Evolutionary conservation across 1,140 invertebrate genomes (phyloP).

Genomic region (Drosophila seguyi): DNA sequence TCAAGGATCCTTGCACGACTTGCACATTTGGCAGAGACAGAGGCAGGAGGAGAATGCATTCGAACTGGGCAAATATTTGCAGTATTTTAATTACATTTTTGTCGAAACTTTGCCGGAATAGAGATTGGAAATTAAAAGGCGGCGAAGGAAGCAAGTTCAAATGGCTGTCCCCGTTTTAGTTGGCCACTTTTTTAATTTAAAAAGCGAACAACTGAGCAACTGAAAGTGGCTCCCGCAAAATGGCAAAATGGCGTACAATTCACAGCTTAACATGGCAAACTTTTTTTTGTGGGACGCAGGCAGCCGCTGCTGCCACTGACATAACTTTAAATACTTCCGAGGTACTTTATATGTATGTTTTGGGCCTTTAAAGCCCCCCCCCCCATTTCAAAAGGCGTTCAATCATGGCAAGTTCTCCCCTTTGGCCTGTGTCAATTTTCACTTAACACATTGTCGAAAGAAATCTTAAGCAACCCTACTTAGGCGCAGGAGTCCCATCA

Average conservation of each 20-base stretch:
- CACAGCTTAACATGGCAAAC: constrained; percentile 47
- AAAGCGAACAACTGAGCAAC: constrained; percentile 15
- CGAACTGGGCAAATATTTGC: constrained; percentile 48
- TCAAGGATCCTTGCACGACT: constrained; percentile 37
- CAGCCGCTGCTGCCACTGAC: background rate
- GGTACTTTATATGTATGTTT: background rate
- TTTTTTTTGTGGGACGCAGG: constrained; percentile 14
- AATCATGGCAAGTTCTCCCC: constrained; percentile 61
- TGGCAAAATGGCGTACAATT: constrained; percentile 51
- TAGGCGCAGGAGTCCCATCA: constrained; percentile 35
- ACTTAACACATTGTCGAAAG: constrained; percentile 72
- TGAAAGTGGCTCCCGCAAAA: constrained; percentile 29
- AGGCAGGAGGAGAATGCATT: constrained; percentile 21
- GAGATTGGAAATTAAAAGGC: constrained; percentile 47
- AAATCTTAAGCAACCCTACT: constrained; percentile 60
- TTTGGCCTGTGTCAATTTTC: constrained; percentile 67
- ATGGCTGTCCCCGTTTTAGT: constrained; percentile 29
- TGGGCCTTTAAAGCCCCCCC: constrained; percentile 21
- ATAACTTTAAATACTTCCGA: constrained; percentile 33
- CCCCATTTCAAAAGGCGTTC: constrained; percentile 49
- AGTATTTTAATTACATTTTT: constrained; percentile 57
- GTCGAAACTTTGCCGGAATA: constrained; percentile 39
- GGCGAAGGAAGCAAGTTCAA: constrained; percentile 60
- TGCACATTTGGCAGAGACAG: constrained; percentile 29
- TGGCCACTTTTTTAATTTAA: constrained; percentile 78